Conservation (phyloP, 92 coral and sea anemone genomes). For the Zoanthus gigantus region DNA sequence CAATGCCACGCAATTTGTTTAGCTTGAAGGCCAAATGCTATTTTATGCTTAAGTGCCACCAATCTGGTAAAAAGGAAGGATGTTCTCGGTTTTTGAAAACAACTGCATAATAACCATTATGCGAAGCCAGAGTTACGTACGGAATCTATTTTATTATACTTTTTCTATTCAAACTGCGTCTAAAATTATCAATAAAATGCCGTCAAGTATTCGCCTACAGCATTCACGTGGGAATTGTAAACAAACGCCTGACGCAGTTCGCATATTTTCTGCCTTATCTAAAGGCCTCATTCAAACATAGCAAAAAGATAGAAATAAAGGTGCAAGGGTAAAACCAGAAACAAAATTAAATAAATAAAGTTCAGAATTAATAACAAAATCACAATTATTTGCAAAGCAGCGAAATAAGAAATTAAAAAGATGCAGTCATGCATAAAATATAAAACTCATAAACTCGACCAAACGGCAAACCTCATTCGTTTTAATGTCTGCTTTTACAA, state of each 20-base stretch:
- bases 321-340: neutral
- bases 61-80: too few species aligned
- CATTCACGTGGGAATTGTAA: slow-evolving; percentile 15
- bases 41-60: too few species aligned
- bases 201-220: slow-evolving; percentile 29
- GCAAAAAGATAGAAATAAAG: neutral
- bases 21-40: too few species aligned
- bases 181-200: neutral
- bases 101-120: too few species aligned
- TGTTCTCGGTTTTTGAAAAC: too few species aligned
- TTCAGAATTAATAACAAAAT: neutral
- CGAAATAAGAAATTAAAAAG: neutral
- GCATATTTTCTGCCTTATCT: neutral
- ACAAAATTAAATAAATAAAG: neutral
- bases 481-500: neutral
- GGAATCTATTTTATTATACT: neutral
- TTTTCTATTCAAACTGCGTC: neutral
- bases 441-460: neutral
- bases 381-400: neutral
- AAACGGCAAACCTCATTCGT: neutral
- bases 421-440: slow-evolving; percentile 37
- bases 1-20: too few species aligned
- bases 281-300: neutral
- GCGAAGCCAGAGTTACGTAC: too few species aligned
- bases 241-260: neutral